These are phyloP conservation scores for Cryptops parisi DNA, from an alignment of 2,888 invertebrate species.

Conservation along the genomic window DNA sequence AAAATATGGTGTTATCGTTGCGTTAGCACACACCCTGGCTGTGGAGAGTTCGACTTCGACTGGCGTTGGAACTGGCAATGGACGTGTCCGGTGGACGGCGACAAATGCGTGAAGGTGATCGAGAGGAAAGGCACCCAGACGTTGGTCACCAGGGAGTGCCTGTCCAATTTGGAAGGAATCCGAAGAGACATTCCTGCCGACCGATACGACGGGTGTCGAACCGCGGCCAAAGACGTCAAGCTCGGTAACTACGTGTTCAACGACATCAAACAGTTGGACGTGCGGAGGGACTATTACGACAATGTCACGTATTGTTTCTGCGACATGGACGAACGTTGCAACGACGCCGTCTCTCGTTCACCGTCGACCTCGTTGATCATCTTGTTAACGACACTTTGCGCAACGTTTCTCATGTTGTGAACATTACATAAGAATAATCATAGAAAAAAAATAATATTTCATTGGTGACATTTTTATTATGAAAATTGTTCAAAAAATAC, in stretches of 20 bases:
- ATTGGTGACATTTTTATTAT: too few relatives aligned
- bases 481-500: too few relatives aligned
- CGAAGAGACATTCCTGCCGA: constrained; percentile 81
- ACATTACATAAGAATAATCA: too few relatives aligned
- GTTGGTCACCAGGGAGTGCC: constrained; percentile 67
- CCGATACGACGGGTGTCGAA: constrained; percentile 76
- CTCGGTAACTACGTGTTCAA: constrained; percentile 78
- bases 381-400: too few relatives aligned
- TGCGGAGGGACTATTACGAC: constrained; percentile 47
- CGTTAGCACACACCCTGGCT: constrained; percentile 76
- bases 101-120: constrained; percentile 77
- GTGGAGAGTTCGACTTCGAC: constrained; percentile 58
- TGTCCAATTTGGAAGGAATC: constrained; percentile 59
- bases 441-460: too few relatives aligned
- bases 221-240: constrained; percentile 59
- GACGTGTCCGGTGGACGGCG: constrained; percentile 64
- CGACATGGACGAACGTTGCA: constrained; percentile 79
- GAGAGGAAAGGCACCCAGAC: constrained; percentile 73
- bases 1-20: constrained; percentile 73
- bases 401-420: too few relatives aligned
- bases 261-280: constrained; percentile 66
- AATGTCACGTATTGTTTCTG: constrained; percentile 78
- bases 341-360: too few relatives aligned
- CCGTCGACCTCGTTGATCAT: too few relatives aligned
- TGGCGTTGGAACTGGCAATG: constrained; percentile 66